Evolutionary conservation across 30 jellyfish, hydroid and myxozoan species (phyloP), one percentile per base, ranked within the genome.

Genomic region (Cassiopea andromeda): DNA sequence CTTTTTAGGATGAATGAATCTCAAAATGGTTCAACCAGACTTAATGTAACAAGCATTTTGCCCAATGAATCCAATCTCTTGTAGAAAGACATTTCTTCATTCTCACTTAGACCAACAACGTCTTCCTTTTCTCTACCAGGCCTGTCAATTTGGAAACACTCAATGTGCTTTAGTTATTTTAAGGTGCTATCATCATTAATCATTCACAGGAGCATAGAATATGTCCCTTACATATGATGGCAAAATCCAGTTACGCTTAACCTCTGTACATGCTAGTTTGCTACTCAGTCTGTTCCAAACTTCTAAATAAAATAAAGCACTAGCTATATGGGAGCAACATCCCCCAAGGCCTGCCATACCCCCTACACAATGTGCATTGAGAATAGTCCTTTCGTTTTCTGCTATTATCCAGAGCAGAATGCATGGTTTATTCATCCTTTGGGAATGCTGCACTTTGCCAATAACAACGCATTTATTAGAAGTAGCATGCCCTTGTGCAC

Each of bases 341-440:
- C 68, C 95, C 87, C 95, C 91, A 45, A 88, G 87, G 59, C 91
- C 95, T 14, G 91, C 94, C 85, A 54, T 78, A 57, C 94, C 77
- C 27, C 87, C 81, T 19, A 69, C 70, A 58, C 95, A 88, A 47
- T 88, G 91, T 19, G 95, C 95, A 43, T 82, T 78, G 7, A 68
- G 49, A 0, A 88, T 68, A 7, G 91, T 78, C 70, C 95, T 87
- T 19, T 78, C 87, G 43, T 88, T 88, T 60, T 68, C 89, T 27
- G 87, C 57, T 2, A 88, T 78, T 78, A 79, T 68, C 95, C 81
- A 88, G 38, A 57, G 69, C 77, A 19, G 87, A 46, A 88, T 84
- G 7, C 82, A 90, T 14, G 90, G 91, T 2, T 78, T 87, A 66
- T 80, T 88, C 95, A 88, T 88, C 66, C 95, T 67, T 79, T 88